These are phyloP conservation scores for Acronicta alni DNA, from an alignment of 2,888 invertebrate species.

Conservation along the genomic window DNA sequence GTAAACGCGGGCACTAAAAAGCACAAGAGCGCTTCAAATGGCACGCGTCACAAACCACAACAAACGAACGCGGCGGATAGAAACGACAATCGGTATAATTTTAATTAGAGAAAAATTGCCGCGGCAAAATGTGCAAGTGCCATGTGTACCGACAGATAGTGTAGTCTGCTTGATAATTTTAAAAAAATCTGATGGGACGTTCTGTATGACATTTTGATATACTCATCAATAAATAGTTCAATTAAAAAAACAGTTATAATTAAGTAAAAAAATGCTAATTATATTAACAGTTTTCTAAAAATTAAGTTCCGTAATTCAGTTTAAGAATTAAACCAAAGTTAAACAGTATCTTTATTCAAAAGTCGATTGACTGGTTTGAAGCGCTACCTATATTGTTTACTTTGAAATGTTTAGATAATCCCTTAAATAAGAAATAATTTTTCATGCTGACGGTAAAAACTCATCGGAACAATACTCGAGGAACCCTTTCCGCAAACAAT, in stretches of 20 bases:
- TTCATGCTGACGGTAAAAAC: slow-evolving; percentile 76
- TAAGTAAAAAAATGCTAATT: too few species aligned
- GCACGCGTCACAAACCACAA: slow-evolving; percentile 86
- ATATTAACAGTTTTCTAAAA: too few species aligned
- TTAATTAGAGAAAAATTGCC: slow-evolving; percentile 89
- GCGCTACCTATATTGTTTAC: neutral
- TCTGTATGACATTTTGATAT: too few species aligned
- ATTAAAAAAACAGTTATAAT: too few species aligned
- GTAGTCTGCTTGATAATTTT: neutral
- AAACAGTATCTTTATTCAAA: too few species aligned
- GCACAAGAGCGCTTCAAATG: slow-evolving; percentile 83
- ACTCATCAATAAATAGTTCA: too few species aligned
- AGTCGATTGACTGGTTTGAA: too few species aligned
- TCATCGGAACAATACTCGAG: slow-evolving; percentile 81
- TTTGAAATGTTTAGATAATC: neutral
- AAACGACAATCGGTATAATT: slow-evolving; percentile 88
- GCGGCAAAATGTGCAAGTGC: slow-evolving; percentile 78
- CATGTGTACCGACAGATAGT: slow-evolving; percentile 62
- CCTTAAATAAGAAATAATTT: slow-evolving; percentile 19
- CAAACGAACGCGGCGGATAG: slow-evolving; percentile 80
- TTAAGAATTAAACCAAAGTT: too few species aligned
- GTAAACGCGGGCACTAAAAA: slow-evolving; percentile 87
- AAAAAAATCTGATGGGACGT: too few species aligned
- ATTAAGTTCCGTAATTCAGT: too few species aligned
- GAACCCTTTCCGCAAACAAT: slow-evolving; percentile 89